These are phyloP conservation scores for Gadus macrocephalus DNA, from an alignment of 2,113 vertebrate species.

Conservation along the genomic window DNA sequence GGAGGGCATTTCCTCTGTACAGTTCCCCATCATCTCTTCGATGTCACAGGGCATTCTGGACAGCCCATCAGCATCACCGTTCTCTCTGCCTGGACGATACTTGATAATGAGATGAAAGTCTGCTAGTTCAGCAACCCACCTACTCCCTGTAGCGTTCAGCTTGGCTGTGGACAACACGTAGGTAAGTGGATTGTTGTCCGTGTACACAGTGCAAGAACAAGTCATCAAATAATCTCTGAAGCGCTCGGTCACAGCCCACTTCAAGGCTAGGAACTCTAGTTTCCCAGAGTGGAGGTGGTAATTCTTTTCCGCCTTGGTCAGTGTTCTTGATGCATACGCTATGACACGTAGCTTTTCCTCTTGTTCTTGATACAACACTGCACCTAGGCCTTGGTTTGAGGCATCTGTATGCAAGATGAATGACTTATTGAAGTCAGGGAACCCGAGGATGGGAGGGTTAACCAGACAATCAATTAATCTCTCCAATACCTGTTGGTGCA, in stretches of 20 bases:
- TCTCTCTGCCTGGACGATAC: background rate
- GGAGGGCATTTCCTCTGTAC: background rate
- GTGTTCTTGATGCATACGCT: background rate
- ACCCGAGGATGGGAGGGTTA: background rate
- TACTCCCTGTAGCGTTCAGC: background rate
- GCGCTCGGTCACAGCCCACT: no score
- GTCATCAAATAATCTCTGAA: no score
- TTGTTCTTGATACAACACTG: background rate
- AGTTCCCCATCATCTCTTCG: background rate
- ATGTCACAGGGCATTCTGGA: slow-evolving; percentile 1
- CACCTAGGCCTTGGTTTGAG: background rate
- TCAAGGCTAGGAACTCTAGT: no score
- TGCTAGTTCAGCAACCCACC: background rate
- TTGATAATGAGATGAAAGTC: background rate
- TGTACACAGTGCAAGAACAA: no score
- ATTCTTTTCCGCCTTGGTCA: background rate
- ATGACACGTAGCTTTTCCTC: background rate
- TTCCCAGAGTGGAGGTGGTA: background rate
- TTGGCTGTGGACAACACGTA: slow-evolving; percentile 3
- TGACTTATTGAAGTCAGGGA: background rate
- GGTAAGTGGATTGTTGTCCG: slow-evolving; percentile 6
- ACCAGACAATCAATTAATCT: background rate
- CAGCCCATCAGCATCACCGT: background rate
- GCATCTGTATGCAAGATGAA: background rate
- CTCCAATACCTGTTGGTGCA: background rate